phyloP scores from a whole-genome alignment of 2,113 vertebrate species.

The Oncorhynchus clarkii region DNA sequence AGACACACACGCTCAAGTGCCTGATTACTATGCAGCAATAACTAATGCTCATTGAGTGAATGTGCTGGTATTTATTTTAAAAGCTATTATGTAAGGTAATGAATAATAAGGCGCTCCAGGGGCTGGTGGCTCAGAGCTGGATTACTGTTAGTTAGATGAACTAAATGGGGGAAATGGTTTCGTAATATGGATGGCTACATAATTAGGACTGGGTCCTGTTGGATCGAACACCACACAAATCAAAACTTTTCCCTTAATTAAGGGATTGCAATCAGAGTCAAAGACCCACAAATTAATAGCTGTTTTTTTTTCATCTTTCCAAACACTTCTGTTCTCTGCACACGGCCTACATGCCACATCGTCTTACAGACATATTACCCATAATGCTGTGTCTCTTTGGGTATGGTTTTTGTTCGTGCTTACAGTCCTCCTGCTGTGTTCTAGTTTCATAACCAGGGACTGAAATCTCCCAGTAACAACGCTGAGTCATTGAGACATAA shows the following conservation, averaged over 20 bases:
- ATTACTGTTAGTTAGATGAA: conserved; percentile 42
- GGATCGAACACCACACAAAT: neutral
- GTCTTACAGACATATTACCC: neutral
- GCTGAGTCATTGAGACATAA: conserved; percentile 9
- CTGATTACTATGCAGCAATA: neutral
- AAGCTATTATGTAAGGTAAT: conserved; percentile 62
- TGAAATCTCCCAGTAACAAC: neutral
- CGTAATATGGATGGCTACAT: neutral
- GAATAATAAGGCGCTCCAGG: conserved; percentile 41
- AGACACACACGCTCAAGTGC: conserved; percentile 7
- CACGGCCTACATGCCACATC: neutral
- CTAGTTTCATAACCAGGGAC: neutral
- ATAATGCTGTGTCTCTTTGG: neutral
- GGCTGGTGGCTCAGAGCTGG: conserved; percentile 33
- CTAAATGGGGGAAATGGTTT: conserved; percentile 24
- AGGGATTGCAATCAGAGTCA: neutral
- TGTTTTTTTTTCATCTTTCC: too few species aligned
- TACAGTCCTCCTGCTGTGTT: neutral
- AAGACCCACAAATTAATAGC: neutral
- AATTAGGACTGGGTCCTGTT: neutral
- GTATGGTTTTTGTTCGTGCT: conserved; percentile 1
- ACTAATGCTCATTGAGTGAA: conserved; percentile 18
- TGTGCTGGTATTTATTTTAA: conserved; percentile 49
- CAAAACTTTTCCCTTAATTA: neutral
- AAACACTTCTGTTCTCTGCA: neutral